A percentile compares a stretch with the other conserved stretches of the same genome.
Evolutionary conservation across 2,113 vertebrate species (phyloP).

Genomic region (Nothoprocta perdicaria): DNA sequence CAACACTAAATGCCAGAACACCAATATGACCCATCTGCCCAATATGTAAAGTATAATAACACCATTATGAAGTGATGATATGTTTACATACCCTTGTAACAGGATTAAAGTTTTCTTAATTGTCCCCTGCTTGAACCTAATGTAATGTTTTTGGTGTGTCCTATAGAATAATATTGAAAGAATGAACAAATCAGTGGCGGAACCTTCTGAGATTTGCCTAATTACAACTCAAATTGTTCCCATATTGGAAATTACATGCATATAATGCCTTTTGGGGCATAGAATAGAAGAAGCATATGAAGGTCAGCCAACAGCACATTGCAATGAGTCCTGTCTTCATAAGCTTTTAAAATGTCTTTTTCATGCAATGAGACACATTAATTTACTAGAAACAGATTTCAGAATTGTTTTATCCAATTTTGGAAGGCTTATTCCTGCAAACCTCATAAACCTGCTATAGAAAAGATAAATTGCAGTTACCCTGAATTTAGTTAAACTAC

Average conservation of each 20-base stretch:
- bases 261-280: slow-evolving; percentile 86
- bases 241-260: slow-evolving; percentile 89
- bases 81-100: slow-evolving; percentile 74
- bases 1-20: slow-evolving; percentile 44
- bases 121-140: slow-evolving; percentile 82
- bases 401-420: slow-evolving; percentile 80
- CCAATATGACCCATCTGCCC: slow-evolving; percentile 63
- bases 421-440: slow-evolving; percentile 78
- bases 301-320: slow-evolving; percentile 82
- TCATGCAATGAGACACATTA: slow-evolving; percentile 77
- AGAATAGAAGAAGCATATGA: slow-evolving; percentile 80
- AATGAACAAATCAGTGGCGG: slow-evolving; percentile 86
- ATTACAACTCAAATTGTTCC: slow-evolving; percentile 90
- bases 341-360: slow-evolving; percentile 79
- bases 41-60: slow-evolving; percentile 64
- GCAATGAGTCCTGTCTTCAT: slow-evolving; percentile 71
- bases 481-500: slow-evolving; percentile 15
- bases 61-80: slow-evolving; percentile 56
- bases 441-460: slow-evolving; percentile 69
- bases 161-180: slow-evolving; percentile 83
- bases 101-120: slow-evolving; percentile 72
- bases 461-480: slow-evolving; percentile 61
- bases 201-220: slow-evolving; percentile 88
- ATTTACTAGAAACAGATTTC: slow-evolving; percentile 83
- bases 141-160: slow-evolving; percentile 80